phyloP scores from a whole-genome alignment of 2,888 invertebrate species.

The Drosophila neotestacea region DNA sequence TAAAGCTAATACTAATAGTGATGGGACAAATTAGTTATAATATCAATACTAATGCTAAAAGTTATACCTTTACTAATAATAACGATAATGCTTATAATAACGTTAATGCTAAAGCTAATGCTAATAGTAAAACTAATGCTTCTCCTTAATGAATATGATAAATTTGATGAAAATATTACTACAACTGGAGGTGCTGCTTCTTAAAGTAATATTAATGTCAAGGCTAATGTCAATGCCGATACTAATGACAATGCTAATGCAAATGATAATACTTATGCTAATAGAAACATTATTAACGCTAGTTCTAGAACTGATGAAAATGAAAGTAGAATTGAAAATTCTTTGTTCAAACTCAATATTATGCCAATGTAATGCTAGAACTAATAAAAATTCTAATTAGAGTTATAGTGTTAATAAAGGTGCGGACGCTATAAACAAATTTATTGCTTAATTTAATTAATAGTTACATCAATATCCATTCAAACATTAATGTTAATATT shows the following conservation, averaged over 20 bases:
- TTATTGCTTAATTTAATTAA: neutral
- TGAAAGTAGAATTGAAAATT: too few relatives aligned
- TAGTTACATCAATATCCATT: neutral
- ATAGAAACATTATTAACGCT: too few relatives aligned
- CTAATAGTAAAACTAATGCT: neutral
- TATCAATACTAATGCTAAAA: too few relatives aligned
- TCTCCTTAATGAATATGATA: too few relatives aligned
- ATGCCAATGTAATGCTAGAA: too few relatives aligned
- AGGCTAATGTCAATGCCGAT: neutral
- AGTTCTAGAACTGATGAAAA: too few relatives aligned
- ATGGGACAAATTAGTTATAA: too few relatives aligned
- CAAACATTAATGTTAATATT: neutral
- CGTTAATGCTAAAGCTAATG: neutral
- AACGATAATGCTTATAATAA: neutral
- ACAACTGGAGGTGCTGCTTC: too few relatives aligned
- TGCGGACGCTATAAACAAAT: neutral
- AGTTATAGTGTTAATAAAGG: neutral
- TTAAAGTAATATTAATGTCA: neutral
- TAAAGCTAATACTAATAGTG: neutral
- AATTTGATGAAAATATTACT: too few relatives aligned
- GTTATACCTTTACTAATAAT: neutral
- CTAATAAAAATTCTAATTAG: neutral
- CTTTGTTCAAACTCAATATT: too few relatives aligned
- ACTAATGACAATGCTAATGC: constrained; percentile 7
- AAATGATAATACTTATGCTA: neutral